Evolutionary conservation across 1,140 invertebrate genomes (phyloP), one percentile per base, ranked within the genome.

Genomic region (silkworm (Bombyx mori)): DNA sequence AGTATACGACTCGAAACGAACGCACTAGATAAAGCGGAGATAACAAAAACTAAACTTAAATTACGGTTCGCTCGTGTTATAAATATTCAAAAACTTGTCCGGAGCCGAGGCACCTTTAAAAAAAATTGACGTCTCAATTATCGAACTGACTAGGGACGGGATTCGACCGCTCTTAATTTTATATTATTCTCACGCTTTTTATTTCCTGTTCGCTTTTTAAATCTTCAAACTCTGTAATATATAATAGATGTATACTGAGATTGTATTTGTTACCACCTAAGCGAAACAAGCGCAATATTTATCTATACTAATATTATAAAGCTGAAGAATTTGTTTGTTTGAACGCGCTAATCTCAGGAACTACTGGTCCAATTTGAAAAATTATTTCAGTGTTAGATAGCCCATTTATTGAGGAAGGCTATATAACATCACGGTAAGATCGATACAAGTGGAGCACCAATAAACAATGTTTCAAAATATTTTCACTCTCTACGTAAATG

Each of bases 71-170:
- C 67, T 77, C 73, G 68, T 64, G 69, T 82, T 79, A 86, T 86
- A 82, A 83, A 83, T 82, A 85, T 83, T 83, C 72, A 82, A 79
- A 77, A 71, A 74, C 68, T 63, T 56, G 66, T 63, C 63, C 49
- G 68, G 59, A 49, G 49, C 57, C 58, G 69, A 54, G 54, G 46
- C 54, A 54, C 57, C 52, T 66, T 69, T 61, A 67, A 35, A 83
- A 86, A 85, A 85, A 83, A 75, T 75, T 83, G 80, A 86, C 79
- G 76, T 83, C 82, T 86, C 82, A 86, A 86, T 86, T 86, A 86
- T 80, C 76, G 73, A 58, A 18, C 53, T 49, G 12, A 8, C 26
- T 45, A 44, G 58, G 55, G 62, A 63, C 54, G 52, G 45, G 56
- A 44, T 44, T 12, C 56, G 42, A 22, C 47, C 6, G 52, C 54